Conservation (phyloP, 2,113 vertebrate genomes). For the Reinhardtius hippoglossoides region DNA sequence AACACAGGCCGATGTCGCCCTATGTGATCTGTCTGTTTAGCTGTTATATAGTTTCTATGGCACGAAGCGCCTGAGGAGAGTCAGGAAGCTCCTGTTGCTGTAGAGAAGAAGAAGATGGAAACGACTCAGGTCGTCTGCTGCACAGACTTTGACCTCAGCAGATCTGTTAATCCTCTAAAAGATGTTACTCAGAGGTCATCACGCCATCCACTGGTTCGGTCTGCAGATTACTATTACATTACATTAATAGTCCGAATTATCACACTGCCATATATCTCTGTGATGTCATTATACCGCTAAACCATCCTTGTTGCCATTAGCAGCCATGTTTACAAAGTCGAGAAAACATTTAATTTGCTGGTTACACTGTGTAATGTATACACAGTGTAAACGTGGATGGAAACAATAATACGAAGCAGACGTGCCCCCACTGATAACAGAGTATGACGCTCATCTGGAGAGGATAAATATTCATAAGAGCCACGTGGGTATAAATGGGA, state of each 20-base stretch:
- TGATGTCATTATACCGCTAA: not conserved
- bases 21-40: not conserved
- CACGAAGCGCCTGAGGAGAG: not conserved
- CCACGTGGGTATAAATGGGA: conserved; percentile 20
- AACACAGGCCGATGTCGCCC: not conserved
- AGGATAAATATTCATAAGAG: conserved; percentile 47
- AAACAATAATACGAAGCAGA: conserved; percentile 39
- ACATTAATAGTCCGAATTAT: not conserved
- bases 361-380: conserved; percentile 36
- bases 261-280: not conserved
- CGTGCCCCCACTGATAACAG: conserved; percentile 30
- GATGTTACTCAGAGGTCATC: not conserved
- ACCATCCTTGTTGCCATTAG: conserved; percentile 6
- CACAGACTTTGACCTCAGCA: conserved; percentile 19
- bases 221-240: not conserved
- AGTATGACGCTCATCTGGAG: conserved; percentile 18
- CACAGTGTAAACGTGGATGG: conserved; percentile 41
- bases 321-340: conserved; percentile 23
- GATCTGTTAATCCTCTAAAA: not conserved
- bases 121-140: conserved; percentile 24
- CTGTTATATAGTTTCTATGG: not conserved
- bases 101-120: conserved; percentile 23
- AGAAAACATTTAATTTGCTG: conserved; percentile 58
- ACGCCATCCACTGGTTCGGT: not conserved
- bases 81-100: conserved; percentile 35